Evolutionary conservation across 2,113 vertebrate genomes (phyloP).

Genomic region (Microcebus tavaratra): DNA sequence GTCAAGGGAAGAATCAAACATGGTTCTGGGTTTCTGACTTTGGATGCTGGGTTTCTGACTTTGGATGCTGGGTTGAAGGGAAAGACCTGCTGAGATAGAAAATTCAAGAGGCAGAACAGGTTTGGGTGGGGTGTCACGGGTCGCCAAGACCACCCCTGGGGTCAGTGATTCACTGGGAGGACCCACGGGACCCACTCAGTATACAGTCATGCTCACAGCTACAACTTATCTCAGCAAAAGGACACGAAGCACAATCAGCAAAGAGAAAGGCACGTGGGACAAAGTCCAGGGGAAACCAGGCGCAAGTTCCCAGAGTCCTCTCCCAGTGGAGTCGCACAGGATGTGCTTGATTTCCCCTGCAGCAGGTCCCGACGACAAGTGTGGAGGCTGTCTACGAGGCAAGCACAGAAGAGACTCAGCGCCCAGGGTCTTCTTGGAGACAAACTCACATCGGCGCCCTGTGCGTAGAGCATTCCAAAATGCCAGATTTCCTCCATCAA

Average conservation of each 20-base stretch:
- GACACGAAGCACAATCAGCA: not conserved
- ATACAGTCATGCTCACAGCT: fast-evolving
- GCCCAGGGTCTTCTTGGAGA: not conserved
- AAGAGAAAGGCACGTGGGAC: not conserved
- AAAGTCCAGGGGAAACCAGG: too few relatives aligned
- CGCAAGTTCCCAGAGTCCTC: not conserved
- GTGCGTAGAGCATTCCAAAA: not conserved
- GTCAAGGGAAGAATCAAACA: not conserved
- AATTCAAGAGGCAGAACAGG: not conserved
- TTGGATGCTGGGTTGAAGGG: not conserved
- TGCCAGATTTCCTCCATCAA: not conserved
- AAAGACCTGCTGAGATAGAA: not conserved
- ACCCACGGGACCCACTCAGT: not conserved
- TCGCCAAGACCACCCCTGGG: too few relatives aligned
- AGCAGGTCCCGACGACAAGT: fast-evolving
- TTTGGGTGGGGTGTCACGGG: fast-evolving
- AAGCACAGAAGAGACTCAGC: not conserved
- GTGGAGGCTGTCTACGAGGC: not conserved
- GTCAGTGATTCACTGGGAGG: not conserved
- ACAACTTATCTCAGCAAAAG: not conserved
- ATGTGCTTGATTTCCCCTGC: not conserved
- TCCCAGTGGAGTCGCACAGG: not conserved
- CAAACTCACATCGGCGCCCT: fast-evolving
- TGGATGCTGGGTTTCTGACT: not conserved
- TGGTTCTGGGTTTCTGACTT: not conserved